A percentile compares a stretch with the other conserved stretches of the same genome.
Evolutionary conservation across 2,113 vertebrate genomes (phyloP).

Genomic region (Catharus fuscescens): DNA sequence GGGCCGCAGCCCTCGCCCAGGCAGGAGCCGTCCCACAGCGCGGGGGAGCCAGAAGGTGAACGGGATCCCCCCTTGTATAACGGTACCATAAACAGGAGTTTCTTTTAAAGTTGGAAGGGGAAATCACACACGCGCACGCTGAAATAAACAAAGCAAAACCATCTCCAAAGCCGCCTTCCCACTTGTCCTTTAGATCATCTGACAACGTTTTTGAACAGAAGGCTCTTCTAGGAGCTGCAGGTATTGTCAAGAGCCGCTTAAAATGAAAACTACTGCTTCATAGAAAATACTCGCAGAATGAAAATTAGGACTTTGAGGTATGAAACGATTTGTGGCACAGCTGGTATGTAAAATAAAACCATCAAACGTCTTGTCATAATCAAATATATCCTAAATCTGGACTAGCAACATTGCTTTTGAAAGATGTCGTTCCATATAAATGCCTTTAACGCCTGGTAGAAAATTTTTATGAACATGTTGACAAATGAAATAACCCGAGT

Average conservation of each 20-base stretch:
- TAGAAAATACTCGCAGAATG: not conserved
- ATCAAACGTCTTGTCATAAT: constrained; percentile 67
- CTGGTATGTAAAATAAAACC: constrained; percentile 57
- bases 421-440: constrained; percentile 76
- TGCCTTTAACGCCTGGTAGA: constrained; percentile 72
- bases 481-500: constrained; percentile 65
- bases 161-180: not conserved
- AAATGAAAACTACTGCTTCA: not conserved
- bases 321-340: constrained; percentile 37
- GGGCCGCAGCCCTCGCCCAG: not conserved
- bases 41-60: not conserved
- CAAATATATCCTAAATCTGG: constrained; percentile 41
- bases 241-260: not conserved
- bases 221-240: not conserved
- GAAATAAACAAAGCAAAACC: not conserved
- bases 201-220: not conserved
- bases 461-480: constrained; percentile 73
- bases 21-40: not conserved
- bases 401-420: constrained; percentile 69
- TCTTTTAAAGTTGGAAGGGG: not conserved
- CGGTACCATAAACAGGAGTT: not conserved
- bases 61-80: not conserved
- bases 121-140: not conserved
- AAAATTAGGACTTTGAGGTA: constrained; percentile 6
- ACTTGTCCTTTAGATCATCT: not conserved